Base-by-base conservation (phyloP, 2,113 vertebrate genomes). In the Papio anubis region DNA sequence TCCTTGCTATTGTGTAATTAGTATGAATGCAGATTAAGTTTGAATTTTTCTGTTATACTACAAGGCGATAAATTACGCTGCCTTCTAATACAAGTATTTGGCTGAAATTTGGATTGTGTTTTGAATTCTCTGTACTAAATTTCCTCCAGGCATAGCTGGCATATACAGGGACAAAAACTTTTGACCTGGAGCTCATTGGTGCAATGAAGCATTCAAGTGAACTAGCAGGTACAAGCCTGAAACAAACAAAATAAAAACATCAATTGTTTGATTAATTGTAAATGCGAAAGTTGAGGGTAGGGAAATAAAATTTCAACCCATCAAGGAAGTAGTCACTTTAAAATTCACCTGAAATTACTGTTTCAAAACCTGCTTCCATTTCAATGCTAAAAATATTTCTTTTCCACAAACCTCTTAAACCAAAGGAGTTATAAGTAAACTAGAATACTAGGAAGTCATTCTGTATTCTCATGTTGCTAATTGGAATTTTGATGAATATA, bases 401-500 rank as follows among this genome's bases (percentile, higher is more conserved):
- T 95, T 94, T 52, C 18, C n/a, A 18, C n/a, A 93, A 83, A 85
- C 13, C 23, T 20, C 18, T 70, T 88, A 92, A 84, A 70, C 38
- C 59, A 79, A 84, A 96, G 32, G 21, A 95, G 45, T 61, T 85
- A 1, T 21, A 73, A 68, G 4, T 94, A 38, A 96, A 85, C 70
- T 48, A 48, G 93, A 92, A 93, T 81, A 55, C 66, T 35, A 92
- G 25, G 72, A 95, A 96, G 52, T 92, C 86, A 87, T 83, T 27
- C 40, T 97, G 85, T 90, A 94, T 96, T 97, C 88, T 97, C 97
- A 14, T 76, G 97, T 75, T 97, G 90, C 97, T 99, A 98, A 98
- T 98, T 96, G 97, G 97, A 93, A 27, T 96, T 98, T 98, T 98
- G 97, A 98, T 98, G 97, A 98, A 97, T 98, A 97, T 97, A 98